Percentiles rank a stretch among this genome's conserved stretches.
Conservation (phyloP, 1,140 invertebrate genomes). For the Trichomalopsis sarcophagae region DNA sequence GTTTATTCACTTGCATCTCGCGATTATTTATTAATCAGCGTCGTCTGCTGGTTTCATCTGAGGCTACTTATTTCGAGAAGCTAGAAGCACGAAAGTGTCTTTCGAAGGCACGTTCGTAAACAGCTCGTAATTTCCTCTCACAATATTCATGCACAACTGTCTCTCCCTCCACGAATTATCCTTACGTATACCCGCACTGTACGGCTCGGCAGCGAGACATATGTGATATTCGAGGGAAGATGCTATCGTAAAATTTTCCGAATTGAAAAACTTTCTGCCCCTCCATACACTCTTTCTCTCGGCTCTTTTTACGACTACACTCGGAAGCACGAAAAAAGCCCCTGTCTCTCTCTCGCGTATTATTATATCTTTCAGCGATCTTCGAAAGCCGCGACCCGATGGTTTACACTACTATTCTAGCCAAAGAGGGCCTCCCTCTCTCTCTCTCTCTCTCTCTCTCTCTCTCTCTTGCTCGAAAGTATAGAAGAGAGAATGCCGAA, state of each 20-base stretch:
- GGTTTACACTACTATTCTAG: slow-evolving; percentile 47
- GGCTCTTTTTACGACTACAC: not conserved
- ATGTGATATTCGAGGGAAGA: slow-evolving; percentile 59
- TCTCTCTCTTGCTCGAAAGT: not conserved
- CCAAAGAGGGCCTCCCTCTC: not conserved
- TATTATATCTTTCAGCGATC: slow-evolving; percentile 51
- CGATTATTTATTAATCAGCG: not conserved
- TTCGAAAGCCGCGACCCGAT: slow-evolving; percentile 44
- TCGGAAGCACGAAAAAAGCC: not conserved
- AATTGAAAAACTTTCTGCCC: slow-evolving; percentile 69
- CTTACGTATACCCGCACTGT: not conserved
- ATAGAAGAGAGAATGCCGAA: slow-evolving; percentile 38
- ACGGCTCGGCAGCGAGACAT: not conserved
- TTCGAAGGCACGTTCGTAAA: not conserved
- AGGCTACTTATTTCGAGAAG: too few species aligned
- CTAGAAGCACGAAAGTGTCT: too few species aligned
- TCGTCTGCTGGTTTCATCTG: not conserved
- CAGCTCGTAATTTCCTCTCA: not conserved
- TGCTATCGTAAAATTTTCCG: slow-evolving; percentile 70
- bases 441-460: too few species aligned
- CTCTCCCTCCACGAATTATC: not conserved
- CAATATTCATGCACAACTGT: not conserved
- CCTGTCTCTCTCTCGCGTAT: not conserved
- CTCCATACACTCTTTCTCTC: not conserved
- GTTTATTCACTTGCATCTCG: not conserved